Evolutionary conservation across 1,140 invertebrate genomes (phyloP), one percentile per base, ranked within the genome.

Genomic region (Lucilia cuprina): DNA sequence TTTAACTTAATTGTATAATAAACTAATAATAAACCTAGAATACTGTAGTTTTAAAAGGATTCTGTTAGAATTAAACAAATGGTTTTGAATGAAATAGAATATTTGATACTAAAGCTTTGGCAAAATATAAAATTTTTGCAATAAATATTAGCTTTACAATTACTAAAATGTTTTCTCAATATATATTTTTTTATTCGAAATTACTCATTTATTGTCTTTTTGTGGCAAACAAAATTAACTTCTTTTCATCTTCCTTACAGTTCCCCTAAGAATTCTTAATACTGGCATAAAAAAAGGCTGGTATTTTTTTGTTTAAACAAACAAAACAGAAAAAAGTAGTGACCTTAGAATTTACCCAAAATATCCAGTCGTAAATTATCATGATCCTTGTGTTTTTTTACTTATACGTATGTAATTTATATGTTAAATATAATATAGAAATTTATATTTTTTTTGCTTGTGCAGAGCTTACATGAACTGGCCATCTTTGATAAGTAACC

Each of bases 351-450:
- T n/a, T n/a, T n/a, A 60, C 50, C 14, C 14, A 60, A 60, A 60
- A 60, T n/a, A 70, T 70, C 65, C 65, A 19, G 19, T 70, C 65
- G 65, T 70, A 70, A 70, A 70, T 70, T 70, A 70, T 70, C 65
- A 70, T 70, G 65, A 70, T 70, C 65, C 65, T 70, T 13, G 17
- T 55, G 13, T 55, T 12, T 55, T 55, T 70, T 30, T 21, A 41
- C 41, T 41, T 41, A 7, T 41, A 41, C 41, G 41, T 41, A 41
- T 41, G 65, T 70, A 70, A 70, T 70, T 70, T 70, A 70, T 70
- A 70, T 70, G 65, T 70, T 70, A 70, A 70, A 70, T 21, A 21
- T 21, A 25, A 25, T n/a, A 70, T 19, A 70, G 21, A 19, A 70
- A 21, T 70, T 19, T 41, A 2, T 60, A 60, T 60, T 17, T 30